A percentile compares a stretch with the other conserved stretches of the same genome.
phyloP scores from a whole-genome alignment of 37 sponge, comb jelly and placozoan genomes.

The Oopsacas minuta region DNA sequence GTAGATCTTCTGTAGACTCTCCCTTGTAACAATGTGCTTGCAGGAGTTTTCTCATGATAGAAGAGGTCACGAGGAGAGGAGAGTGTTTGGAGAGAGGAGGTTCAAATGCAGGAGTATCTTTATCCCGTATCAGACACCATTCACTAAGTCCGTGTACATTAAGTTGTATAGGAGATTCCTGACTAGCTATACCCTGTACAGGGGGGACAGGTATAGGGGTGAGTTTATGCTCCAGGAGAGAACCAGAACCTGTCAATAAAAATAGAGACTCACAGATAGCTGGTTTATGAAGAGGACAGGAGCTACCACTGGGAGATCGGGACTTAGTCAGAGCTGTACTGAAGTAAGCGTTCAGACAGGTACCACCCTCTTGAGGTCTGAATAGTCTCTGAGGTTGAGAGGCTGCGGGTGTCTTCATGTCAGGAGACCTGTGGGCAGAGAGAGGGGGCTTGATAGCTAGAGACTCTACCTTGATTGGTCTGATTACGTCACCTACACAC shows the following conservation, averaged over 20 bases:
- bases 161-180: background rate
- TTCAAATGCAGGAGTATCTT: background rate
- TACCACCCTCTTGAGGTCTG: background rate
- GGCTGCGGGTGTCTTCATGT: background rate
- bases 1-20: background rate
- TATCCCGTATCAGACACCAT: background rate
- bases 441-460: slow-evolving; percentile 14
- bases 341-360: slow-evolving; percentile 15
- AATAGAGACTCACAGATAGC: background rate
- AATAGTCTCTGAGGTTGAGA: background rate
- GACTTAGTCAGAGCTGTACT: background rate
- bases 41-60: background rate
- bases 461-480: background rate
- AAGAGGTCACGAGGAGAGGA: slow-evolving; percentile 14
- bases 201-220: slow-evolving; percentile 7
- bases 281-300: background rate
- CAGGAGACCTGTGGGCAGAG: background rate
- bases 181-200: background rate
- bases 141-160: background rate
- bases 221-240: slow-evolving; percentile 5
- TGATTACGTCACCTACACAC: background rate
- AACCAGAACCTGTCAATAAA: background rate
- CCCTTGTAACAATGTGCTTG: background rate
- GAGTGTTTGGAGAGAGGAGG: slow-evolving; percentile 16
- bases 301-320: background rate